A percentile compares a stretch with the other conserved stretches of the same genome.
phyloP scores from a whole-genome alignment of 2,797 vertebrate species.

The Sciurus carolinensis region DNA sequence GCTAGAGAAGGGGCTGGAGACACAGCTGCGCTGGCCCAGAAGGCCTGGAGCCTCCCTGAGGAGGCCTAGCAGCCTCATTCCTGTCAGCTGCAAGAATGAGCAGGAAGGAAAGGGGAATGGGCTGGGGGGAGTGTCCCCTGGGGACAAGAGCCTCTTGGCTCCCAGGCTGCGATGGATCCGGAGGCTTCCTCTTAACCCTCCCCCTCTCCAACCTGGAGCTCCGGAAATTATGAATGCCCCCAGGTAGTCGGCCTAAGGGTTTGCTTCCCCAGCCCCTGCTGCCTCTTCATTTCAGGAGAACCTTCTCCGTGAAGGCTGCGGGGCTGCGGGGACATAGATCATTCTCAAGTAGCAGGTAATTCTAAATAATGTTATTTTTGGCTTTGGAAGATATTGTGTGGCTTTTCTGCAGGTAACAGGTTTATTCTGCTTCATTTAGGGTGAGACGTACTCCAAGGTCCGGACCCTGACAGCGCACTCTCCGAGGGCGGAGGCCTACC shows the following conservation, averaged over 20 bases:
- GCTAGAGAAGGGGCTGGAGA: conserved; percentile 1
- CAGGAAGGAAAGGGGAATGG: conserved; percentile 64
- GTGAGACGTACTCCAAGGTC: fast-evolving
- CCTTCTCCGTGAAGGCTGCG: background rate
- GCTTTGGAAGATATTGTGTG: background rate
- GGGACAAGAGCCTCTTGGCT: conserved; percentile 56
- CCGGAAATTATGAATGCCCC: conserved; percentile 15
- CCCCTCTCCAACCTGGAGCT: background rate
- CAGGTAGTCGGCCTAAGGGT: background rate
- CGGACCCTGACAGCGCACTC: background rate
- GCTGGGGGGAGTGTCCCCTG: background rate
- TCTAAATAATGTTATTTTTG: background rate
- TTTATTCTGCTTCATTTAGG: background rate
- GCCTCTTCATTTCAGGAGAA: background rate
- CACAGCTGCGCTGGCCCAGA: conserved; percentile 77
- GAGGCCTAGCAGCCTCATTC: conserved; percentile 52
- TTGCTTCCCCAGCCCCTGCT: background rate
- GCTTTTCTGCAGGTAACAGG: background rate
- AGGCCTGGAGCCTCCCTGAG: conserved; percentile 66
- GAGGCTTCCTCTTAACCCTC: background rate
- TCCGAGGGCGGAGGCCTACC: background rate
- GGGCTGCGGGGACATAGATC: background rate
- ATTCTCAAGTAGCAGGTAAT: background rate
- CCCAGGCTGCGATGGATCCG: background rate
- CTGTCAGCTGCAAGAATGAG: conserved; percentile 14